Percentiles rank a stretch among this genome's conserved stretches.
phyloP scores from a whole-genome alignment of 2,888 invertebrate genomes.

The Baccha elongata region DNA sequence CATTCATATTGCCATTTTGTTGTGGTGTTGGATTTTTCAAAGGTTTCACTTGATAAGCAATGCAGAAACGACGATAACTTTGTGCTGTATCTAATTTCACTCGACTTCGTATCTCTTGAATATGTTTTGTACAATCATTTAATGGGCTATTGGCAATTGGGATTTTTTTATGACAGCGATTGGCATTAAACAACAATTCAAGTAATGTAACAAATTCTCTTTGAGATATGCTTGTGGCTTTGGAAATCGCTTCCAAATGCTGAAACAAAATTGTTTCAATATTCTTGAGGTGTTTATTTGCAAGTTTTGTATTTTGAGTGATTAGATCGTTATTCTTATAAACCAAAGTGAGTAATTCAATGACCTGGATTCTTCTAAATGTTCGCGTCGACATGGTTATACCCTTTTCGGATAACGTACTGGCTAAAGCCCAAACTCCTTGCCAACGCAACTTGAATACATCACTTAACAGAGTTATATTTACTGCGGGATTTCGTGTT shows the following conservation, averaged over 20 bases:
- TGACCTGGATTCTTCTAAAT: conserved; percentile 87
- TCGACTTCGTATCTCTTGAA: conserved; percentile 76
- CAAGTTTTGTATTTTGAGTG: conserved; percentile 69
- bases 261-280: conserved; percentile 75
- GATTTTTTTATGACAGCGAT: conserved; percentile 75
- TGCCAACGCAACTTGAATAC: conserved; percentile 87
- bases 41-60: conserved; percentile 72
- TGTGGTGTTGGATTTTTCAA: conserved; percentile 64
- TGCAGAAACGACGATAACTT: conserved; percentile 76
- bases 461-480: conserved; percentile 86
- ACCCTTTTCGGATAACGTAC: conserved; percentile 84
- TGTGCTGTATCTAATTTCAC: conserved; percentile 75
- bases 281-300: conserved; percentile 74
- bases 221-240: conserved; percentile 70
- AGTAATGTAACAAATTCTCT: conserved; percentile 76
- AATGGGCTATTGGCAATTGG: conserved; percentile 49
- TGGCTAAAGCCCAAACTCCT: conserved; percentile 85
- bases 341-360: conserved; percentile 86
- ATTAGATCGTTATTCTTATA: conserved; percentile 83
- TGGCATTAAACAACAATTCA: conserved; percentile 74
- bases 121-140: conserved; percentile 41
- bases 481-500: conserved; percentile 82
- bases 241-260: conserved; percentile 71
- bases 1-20: conserved; percentile 48
- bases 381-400: conserved; percentile 85